Evolutionary conservation across 2,113 vertebrate genomes (phyloP), one percentile per base, ranked within the genome.

Genomic region (Paedocypris sp.): DNA sequence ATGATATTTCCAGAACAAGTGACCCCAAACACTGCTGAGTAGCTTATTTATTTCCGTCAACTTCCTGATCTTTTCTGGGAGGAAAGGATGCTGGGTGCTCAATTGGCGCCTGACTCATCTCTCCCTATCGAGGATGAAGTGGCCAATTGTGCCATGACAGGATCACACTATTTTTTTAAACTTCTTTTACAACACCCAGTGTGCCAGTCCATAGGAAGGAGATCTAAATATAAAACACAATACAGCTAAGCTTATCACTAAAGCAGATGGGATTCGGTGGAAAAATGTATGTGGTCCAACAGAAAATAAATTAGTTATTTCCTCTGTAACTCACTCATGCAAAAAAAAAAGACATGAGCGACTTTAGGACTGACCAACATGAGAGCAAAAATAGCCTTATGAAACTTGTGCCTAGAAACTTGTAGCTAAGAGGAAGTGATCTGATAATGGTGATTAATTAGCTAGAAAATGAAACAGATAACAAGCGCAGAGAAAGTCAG

Each of bases 201-300:
- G 29, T 54, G 62, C 70, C 72, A 71, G 42, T 49, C 38, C 54
- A 54, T 52, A 36, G 68, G 73, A 71, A 73, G 64, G 73, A 73
- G 66, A 47, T 77, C 66, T 75, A 75, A 71, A 69, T 69, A 73
- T 77, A 74, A 62, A 68, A 71, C 46, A 75, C 72, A 77, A 77
- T 77, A 49, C 66, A 41, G 16, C n/a, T 49, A 60, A 19, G 32
- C 42, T 33, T 60, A 53, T 54, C 36, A 20, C 46, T 49, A 64
- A 61, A 15, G 46, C 62, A 61, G 45, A 58, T 25, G 23, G 56
- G 38, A 42, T 33, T 20, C 50, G 52, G 18, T 57, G 67, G 62
- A 64, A 75, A 68, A 75, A 64, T 56, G 2, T 23, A 39, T 60
- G 45, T 32, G 26, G 38, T 70, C 57, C 36, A 58, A 52, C 61